Evolutionary conservation across 2,888 invertebrate species (phyloP), one percentile per base, ranked within the genome.

Genomic region (Pseudanteris insignis): DNA sequence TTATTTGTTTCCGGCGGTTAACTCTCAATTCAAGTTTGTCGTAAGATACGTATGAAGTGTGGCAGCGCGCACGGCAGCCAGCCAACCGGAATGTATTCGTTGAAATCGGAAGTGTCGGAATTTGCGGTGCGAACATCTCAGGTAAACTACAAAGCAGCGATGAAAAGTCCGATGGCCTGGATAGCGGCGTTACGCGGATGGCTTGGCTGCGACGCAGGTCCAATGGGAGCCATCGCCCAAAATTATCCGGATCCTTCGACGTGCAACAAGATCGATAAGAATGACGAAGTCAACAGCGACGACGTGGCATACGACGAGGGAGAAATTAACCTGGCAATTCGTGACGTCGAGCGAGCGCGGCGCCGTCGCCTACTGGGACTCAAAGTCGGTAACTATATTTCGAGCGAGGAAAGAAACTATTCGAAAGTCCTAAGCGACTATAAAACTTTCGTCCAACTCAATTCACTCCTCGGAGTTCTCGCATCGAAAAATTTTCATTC

Each of bases 271-370:
- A 74, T 89, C 2, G 83, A 86, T 6, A 79, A 83, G 8, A 86
- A 85, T 29, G 90, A 91, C 0, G 81, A 78, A 79, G 80, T 86
- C 8, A 77, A 70, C 63, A 71, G 71, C 47, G 80, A 80, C 48
- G 78, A 69, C 0, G 77, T 72, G 64, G 81, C 2, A 78, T 65
- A 40, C 69, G 3, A 18, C 38, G 9, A 74, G 70, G 68, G 76
- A 81, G 0, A 71, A 73, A 7, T 70, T 75, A 13, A 82, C 86
- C 7, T 78, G 86, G 50, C 89, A 88, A 70, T 88, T 91, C 71
- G 75, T 87, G 2, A 86, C 89, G 0, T 83, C 85, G 14, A 84
- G 88, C 14, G 82, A 85, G 62, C 91, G 91, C 73, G 90, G 90
- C 0, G 83, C 81, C 0, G 81, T 91, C 34, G 82, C 74, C 78